Evolutionary conservation across 2,888 invertebrate species (phyloP).

Genomic region (Chironomus riparius): DNA sequence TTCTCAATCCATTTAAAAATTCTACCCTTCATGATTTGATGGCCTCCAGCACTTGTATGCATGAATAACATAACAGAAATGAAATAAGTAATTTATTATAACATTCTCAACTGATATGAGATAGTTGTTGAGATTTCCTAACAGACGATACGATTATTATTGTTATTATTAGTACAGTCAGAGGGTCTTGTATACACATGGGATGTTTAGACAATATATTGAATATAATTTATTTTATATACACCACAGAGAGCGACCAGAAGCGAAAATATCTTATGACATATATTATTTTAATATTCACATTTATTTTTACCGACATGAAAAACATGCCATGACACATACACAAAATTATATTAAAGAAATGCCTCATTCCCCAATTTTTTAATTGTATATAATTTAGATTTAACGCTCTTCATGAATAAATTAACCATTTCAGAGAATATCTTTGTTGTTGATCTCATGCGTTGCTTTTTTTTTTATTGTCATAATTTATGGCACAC

Average conservation of each 20-base stretch:
- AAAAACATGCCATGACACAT: not conserved
- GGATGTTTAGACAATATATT: not conserved
- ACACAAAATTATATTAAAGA: not conserved
- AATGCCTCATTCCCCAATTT: not conserved
- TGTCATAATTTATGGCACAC: not conserved
- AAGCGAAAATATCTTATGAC: not conserved
- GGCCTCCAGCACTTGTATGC: too few relatives aligned
- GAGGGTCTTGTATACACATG: not conserved
- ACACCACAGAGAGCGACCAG: not conserved
- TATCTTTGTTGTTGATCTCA: not conserved
- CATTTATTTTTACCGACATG: not conserved
- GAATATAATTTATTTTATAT: not conserved
- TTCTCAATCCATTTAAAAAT: too few relatives aligned
- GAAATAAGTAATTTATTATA: too few relatives aligned
- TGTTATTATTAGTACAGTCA: too few relatives aligned
- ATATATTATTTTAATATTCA: not conserved
- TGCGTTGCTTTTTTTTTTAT: not conserved
- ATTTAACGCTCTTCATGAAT: not conserved
- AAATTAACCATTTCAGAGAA: not conserved
- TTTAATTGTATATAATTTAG: not conserved
- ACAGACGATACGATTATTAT: too few relatives aligned
- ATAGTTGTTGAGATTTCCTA: too few relatives aligned
- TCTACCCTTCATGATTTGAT: too few relatives aligned
- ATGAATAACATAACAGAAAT: too few relatives aligned
- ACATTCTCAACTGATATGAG: too few relatives aligned